These are phyloP conservation scores for Columbina picui DNA, from an alignment of 2,113 vertebrate genomes.

Conservation along the genomic window DNA sequence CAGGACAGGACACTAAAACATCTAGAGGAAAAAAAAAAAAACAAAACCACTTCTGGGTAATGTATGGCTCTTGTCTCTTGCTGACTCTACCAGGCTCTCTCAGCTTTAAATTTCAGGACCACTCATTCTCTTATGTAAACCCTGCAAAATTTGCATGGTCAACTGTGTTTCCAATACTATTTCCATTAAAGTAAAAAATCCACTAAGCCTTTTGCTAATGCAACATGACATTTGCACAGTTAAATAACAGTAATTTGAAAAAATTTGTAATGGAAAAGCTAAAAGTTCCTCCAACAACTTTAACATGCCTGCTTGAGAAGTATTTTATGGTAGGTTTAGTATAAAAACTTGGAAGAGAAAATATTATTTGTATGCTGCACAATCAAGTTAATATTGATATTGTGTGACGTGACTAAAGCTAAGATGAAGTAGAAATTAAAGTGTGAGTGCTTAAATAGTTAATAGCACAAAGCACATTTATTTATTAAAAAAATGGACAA, in stretches of 20 bases:
- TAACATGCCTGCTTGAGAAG: background rate
- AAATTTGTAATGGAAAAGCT: conserved; percentile 52
- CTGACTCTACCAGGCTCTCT: background rate
- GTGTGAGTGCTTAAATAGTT: conserved; percentile 53
- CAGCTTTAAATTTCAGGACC: background rate
- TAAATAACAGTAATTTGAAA: conserved; percentile 63
- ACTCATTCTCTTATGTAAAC: conserved; percentile 44
- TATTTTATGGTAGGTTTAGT: background rate
- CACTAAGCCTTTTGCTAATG: conserved; percentile 47
- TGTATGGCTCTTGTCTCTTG: background rate
- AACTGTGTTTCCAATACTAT: conserved; percentile 34
- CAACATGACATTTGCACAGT: conserved; percentile 54
- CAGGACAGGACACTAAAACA: background rate
- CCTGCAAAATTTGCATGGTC: conserved; percentile 30
- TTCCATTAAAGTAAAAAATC: conserved; percentile 17
- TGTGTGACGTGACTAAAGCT: background rate
- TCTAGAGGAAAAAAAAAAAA: background rate
- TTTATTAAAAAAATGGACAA: conserved; percentile 62
- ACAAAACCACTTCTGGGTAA: background rate
- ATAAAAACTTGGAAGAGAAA: conserved; percentile 16
- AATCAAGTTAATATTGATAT: conserved; percentile 49
- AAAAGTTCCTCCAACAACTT: conserved; percentile 26
- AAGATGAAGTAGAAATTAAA: conserved; percentile 25
- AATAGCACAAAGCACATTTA: conserved; percentile 59
- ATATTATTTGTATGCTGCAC: conserved; percentile 3